Percentiles rank a stretch among this genome's conserved stretches.
Evolutionary conservation across 2,113 vertebrate species (phyloP).

Genomic region (Peromyscus leucopus): DNA sequence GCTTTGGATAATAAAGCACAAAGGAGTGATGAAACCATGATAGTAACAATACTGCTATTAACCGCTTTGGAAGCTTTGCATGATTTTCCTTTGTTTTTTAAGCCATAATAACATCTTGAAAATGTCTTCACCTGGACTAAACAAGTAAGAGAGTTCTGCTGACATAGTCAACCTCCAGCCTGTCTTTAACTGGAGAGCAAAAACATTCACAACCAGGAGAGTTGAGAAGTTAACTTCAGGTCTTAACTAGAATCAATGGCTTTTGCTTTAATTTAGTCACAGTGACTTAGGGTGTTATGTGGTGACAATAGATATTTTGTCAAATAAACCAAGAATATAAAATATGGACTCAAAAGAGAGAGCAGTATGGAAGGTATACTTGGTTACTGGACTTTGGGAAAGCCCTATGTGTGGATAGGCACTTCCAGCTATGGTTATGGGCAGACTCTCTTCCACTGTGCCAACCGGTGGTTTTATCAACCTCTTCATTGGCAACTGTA

Average conservation of each 20-base stretch:
- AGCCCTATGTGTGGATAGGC: background rate
- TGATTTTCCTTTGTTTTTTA: background rate
- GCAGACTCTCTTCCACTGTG: background rate
- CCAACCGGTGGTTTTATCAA: background rate
- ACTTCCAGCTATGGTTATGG: background rate
- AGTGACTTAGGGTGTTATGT: background rate
- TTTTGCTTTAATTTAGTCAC: background rate
- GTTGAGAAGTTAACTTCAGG: background rate
- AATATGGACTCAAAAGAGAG: background rate
- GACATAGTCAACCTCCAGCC: rapidly evolving
- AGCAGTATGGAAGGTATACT: rapidly evolving
- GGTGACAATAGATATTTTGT: background rate
- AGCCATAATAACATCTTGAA: too few relatives aligned
- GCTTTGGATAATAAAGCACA: background rate
- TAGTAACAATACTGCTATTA: background rate
- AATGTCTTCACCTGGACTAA: rapidly evolving
- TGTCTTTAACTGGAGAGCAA: background rate
- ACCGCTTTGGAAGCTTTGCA: rapidly evolving
- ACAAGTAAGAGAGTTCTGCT: background rate
- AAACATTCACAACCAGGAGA: background rate
- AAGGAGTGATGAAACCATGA: rapidly evolving
- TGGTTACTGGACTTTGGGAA: background rate
- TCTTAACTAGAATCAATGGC: background rate
- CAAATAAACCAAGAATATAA: background rate
- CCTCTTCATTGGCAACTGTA: background rate